These are phyloP conservation scores for Melinaea marsaeus DNA, from an alignment of 2,888 invertebrate genomes.

Conservation along the genomic window DNA sequence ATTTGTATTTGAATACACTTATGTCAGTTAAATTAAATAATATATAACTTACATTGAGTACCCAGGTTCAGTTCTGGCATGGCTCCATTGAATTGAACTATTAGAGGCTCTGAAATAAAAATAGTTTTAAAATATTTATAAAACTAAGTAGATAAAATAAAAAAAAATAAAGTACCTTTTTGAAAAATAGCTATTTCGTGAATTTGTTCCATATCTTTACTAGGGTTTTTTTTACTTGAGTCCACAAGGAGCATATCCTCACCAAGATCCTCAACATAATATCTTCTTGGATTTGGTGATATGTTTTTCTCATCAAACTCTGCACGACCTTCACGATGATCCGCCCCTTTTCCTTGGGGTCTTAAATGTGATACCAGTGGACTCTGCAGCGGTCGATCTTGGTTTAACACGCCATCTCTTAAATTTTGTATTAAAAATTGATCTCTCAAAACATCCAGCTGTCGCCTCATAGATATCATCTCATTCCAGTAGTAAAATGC, in stretches of 20 bases:
- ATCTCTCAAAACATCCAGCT: conserved; percentile 59
- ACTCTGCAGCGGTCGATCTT: conserved; percentile 49
- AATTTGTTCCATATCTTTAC: conserved; percentile 43
- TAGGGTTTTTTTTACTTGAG: conserved; percentile 57
- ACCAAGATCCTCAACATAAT: conserved; percentile 63
- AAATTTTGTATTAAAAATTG: conserved; percentile 54
- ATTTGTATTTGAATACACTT: too few relatives aligned
- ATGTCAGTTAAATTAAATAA: too few relatives aligned
- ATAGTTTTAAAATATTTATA: conserved; percentile 6
- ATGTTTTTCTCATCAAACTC: conserved; percentile 38
- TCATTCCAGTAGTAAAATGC: conserved; percentile 71
- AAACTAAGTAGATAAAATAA: neutral
- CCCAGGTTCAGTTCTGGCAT: conserved; percentile 53
- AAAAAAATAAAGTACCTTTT: conserved; percentile 47
- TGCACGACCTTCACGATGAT: conserved; percentile 50
- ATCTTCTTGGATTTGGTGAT: conserved; percentile 47
- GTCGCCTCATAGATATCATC: conserved; percentile 60
- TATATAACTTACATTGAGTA: conserved; percentile 50
- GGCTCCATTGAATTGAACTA: conserved; percentile 68
- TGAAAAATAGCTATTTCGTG: conserved; percentile 48
- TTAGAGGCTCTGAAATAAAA: conserved; percentile 54
- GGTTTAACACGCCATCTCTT: conserved; percentile 37
- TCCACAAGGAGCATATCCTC: conserved; percentile 65
- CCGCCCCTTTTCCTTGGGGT: conserved; percentile 39
- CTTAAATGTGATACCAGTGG: conserved; percentile 46